Conservation (phyloP, 30 jellyfish, hydroid and myxozoan species). For the Aurelia aurita complex sp. Pacific region DNA sequence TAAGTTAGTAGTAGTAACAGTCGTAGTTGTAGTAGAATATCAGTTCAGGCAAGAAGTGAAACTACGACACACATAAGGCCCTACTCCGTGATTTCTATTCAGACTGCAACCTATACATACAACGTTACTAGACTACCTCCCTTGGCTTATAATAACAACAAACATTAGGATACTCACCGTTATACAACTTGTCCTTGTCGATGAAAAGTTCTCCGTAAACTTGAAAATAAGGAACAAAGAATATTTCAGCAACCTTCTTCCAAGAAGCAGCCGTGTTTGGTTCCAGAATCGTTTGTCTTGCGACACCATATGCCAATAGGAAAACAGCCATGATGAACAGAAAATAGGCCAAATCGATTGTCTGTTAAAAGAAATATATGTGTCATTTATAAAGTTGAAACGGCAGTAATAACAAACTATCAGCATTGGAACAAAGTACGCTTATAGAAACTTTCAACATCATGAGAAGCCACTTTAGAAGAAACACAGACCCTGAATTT, state of each 20-base stretch:
- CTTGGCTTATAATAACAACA: neutral
- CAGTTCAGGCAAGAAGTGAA: too few species aligned
- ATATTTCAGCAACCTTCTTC: constrained; percentile 73
- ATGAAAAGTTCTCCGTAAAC: constrained; percentile 94
- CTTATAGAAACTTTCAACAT: neutral
- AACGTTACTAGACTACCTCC: too few species aligned
- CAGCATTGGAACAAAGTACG: neutral
- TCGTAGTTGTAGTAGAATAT: too few species aligned
- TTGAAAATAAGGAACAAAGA: constrained; percentile 91
- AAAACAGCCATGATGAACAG: constrained; percentile 90
- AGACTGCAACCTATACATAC: too few species aligned
- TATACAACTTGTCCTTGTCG: constrained; percentile 65
- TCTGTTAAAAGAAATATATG: constrained; percentile 36
- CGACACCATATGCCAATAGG: constrained; percentile 93
- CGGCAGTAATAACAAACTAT: neutral
- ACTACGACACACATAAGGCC: too few species aligned
- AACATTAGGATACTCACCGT: constrained; percentile 11
- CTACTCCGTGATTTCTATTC: too few species aligned
- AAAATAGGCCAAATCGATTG: constrained; percentile 83
- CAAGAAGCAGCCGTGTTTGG: constrained; percentile 57
- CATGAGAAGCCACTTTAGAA: too few species aligned
- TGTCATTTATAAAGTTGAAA: neutral
- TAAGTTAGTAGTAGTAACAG: too few species aligned
- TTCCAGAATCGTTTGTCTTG: constrained; percentile 73
- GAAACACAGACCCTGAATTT: too few species aligned